Percentiles rank a stretch among this genome's conserved stretches.
Evolutionary conservation across 2,888 invertebrate genomes (phyloP).

Genomic region (Tolmerus cingulatus): DNA sequence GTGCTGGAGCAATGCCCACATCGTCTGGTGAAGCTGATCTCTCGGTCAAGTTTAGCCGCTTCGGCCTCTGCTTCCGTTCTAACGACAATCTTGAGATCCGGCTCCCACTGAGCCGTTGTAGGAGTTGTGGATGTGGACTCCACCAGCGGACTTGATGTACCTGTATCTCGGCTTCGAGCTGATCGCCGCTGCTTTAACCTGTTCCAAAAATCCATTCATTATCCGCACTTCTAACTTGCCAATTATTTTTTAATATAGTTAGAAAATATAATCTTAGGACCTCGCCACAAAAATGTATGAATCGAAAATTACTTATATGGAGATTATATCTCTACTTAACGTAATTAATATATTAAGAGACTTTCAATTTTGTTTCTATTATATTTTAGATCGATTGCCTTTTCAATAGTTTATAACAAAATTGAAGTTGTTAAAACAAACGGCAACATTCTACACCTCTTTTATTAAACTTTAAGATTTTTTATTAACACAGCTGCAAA

Average conservation of each 20-base stretch:
- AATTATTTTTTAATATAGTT: background rate
- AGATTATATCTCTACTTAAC: too few relatives aligned
- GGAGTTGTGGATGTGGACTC: background rate
- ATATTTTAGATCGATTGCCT: too few relatives aligned
- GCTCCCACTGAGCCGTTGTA: slow-evolving; percentile 1
- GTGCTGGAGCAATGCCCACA: slow-evolving; percentile 68
- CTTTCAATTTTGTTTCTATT: too few relatives aligned
- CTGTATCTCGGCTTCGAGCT: slow-evolving; percentile 12
- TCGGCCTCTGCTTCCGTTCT: slow-evolving; percentile 69
- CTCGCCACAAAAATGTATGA: too few relatives aligned
- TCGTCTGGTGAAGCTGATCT: slow-evolving; percentile 67
- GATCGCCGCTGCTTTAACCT: slow-evolving; percentile 34
- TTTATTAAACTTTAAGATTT: too few relatives aligned
- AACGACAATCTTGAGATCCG: slow-evolving; percentile 66
- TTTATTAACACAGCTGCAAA: too few relatives aligned
- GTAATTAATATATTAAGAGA: too few relatives aligned
- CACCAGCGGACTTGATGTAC: background rate
- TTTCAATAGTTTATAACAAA: too few relatives aligned
- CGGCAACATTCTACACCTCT: too few relatives aligned
- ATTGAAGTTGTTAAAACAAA: too few relatives aligned
- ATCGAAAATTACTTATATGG: too few relatives aligned
- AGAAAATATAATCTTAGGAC: too few relatives aligned
- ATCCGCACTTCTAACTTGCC: background rate
- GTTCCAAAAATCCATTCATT: background rate
- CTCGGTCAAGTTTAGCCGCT: slow-evolving; percentile 68